These are phyloP conservation scores for Lasioglossum baleicum DNA, from an alignment of 1,140 invertebrate species.

Conservation along the genomic window DNA sequence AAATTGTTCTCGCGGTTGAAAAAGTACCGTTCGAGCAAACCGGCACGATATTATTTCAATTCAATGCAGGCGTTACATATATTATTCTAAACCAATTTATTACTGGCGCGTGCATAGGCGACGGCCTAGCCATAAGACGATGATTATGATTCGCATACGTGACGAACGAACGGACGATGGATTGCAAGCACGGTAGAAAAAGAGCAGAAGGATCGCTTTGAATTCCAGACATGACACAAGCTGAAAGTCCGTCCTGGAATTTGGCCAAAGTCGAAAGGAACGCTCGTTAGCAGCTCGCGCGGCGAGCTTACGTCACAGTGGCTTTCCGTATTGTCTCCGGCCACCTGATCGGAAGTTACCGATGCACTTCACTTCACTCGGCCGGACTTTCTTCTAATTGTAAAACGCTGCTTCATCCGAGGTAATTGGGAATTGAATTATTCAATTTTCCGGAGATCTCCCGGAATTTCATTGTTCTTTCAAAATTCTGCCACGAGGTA, in stretches of 20 bases:
- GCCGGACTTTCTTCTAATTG: background rate
- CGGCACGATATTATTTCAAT: slow-evolving; percentile 8
- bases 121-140: slow-evolving; percentile 24
- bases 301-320: slow-evolving; percentile 35
- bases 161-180: background rate
- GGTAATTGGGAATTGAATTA: background rate
- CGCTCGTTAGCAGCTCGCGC: slow-evolving; percentile 25
- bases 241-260: slow-evolving; percentile 67
- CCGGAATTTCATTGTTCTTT: background rate
- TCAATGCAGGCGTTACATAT: slow-evolving; percentile 29
- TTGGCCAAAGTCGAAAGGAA: slow-evolving; percentile 67
- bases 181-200: slow-evolving; percentile 39
- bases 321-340: background rate
- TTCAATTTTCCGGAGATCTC: background rate
- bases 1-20: too few species aligned
- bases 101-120: slow-evolving; percentile 1
- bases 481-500: too few species aligned
- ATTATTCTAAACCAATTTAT: slow-evolving; percentile 17
- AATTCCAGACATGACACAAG: slow-evolving; percentile 54
- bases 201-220: slow-evolving; percentile 42
- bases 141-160: slow-evolving; percentile 25
- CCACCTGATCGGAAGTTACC: slow-evolving; percentile 37
- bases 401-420: background rate
- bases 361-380: background rate
- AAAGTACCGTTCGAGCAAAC: slow-evolving; percentile 11